Base-by-base conservation (phyloP, 2,888 invertebrate genomes). In the Agonopterix heracliana region DNA sequence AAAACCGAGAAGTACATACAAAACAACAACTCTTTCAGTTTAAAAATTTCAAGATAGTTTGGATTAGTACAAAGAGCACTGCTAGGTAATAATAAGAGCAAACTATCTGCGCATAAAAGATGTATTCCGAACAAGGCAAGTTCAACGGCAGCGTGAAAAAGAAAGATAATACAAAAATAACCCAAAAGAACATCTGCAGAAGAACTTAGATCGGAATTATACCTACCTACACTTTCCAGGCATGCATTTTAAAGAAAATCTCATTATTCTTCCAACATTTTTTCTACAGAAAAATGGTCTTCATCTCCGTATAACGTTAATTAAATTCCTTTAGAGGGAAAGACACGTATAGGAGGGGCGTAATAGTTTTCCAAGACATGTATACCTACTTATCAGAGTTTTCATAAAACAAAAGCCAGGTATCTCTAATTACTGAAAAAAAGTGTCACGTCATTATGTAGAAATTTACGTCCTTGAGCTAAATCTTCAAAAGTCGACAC, bases 281-380 rank as follows among this genome's bases (percentile, higher is more conserved):
- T 63, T 64, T 63, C 53, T 59, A 53, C 57, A 55, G 58, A 70
- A 68, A 68, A 69, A 68, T 64, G 60, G 65, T 61, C 54, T 59
- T 54, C 50, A 60, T 57, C 60, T 57, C 53, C 48, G 51, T 54
- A 26, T 64, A 57, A 60, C 58, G 68, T 70, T 76, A 75, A 78
- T 78, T 76, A 74, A 78, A 78, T 74, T 78, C 69, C 59, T 70
- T 61, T 55, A 50, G 48, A 50, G 53, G 54, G 50, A 49, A 49
- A 5, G 26, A 26, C 26, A 26, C 26, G 26, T 26, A n/a, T n/a
- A 26, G 26, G 26, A 26, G 26, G 26, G 26, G 51, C 55, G 36
- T 44, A 26, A 26, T 26, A 26, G 26, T 26, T 26, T 26, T 26
- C 26, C 26, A 26, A 26, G 26, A 26, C 26, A 26, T 26, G 26